Conservation (phyloP, 2,113 vertebrate species). For the Mobula hypostoma region DNA sequence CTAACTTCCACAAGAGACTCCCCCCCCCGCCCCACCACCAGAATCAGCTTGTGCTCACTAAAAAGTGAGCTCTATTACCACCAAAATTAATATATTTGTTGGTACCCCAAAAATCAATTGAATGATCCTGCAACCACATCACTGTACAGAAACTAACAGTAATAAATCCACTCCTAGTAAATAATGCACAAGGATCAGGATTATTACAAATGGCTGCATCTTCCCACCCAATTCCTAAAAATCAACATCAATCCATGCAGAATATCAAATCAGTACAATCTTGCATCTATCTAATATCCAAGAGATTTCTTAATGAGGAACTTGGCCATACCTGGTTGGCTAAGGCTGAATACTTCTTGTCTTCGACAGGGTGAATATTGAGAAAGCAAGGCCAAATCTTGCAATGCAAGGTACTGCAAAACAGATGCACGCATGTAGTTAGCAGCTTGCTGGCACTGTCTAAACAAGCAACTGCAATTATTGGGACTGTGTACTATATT, state of each 20-base stretch:
- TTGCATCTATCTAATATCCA: not conserved
- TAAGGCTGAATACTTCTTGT: slow-evolving; percentile 86
- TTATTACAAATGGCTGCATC: not conserved
- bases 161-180: not conserved
- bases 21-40: too few relatives aligned
- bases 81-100: not conserved
- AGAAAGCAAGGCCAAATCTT: slow-evolving; percentile 86
- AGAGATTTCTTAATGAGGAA: not conserved
- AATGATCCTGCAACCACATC: not conserved
- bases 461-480: not conserved
- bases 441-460: not conserved
- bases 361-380: slow-evolving; percentile 79
- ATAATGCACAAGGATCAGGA: not conserved
- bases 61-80: not conserved
- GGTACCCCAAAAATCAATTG: not conserved
- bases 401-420: slow-evolving; percentile 83
- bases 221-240: not conserved
- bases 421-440: slow-evolving; percentile 36
- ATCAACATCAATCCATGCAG: not conserved
- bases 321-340: slow-evolving; percentile 78
- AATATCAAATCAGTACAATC: not conserved
- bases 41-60: not conserved
- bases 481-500: not conserved
- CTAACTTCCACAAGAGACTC: not conserved
- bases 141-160: not conserved